Conservation (phyloP, 23 tunicate genomes). For the Botrylloides violaceus region DNA sequence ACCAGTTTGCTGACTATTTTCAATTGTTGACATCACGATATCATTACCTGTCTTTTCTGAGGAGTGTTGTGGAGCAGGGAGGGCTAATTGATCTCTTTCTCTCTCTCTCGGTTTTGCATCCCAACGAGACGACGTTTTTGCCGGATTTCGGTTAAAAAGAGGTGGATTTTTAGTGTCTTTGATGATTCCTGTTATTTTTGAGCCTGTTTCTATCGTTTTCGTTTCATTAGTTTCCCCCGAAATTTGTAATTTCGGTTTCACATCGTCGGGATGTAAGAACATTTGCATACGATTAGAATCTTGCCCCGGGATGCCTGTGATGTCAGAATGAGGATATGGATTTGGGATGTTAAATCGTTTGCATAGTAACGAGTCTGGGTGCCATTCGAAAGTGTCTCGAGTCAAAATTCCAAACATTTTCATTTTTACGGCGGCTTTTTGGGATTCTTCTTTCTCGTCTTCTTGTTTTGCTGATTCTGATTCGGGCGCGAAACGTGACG, state of each 20-base stretch:
- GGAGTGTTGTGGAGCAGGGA: too few relatives aligned
- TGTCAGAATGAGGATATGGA: conserved; percentile 78
- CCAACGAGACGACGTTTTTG: conserved; percentile 35
- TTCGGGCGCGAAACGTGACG: conserved; percentile 22
- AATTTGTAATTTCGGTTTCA: conserved; percentile 9
- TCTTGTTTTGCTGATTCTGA: conserved; percentile 1
- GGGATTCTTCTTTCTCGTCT: conserved; percentile 23
- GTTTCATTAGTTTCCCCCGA: neutral
- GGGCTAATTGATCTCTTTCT: too few relatives aligned
- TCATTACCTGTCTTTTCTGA: neutral
- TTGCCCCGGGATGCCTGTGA: conserved; percentile 27
- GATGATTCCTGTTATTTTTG: conserved; percentile 31
- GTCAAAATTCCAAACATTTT: conserved; percentile 74
- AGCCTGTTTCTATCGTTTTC: neutral
- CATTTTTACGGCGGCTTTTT: conserved; percentile 37
- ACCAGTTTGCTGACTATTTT: neutral
- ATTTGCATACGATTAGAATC: conserved; percentile 3
- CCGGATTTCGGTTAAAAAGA: conserved; percentile 6
- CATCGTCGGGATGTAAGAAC: conserved; percentile 29
- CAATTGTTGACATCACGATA: neutral
- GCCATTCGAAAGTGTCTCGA: conserved; percentile 68
- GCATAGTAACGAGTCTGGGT: conserved; percentile 86
- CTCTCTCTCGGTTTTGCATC: conserved; percentile 33
- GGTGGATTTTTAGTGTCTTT: conserved; percentile 57
- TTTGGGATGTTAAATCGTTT: conserved; percentile 93